Evolutionary conservation across 2,113 vertebrate species (phyloP).

Genomic region (Falcunculus frontatus): DNA sequence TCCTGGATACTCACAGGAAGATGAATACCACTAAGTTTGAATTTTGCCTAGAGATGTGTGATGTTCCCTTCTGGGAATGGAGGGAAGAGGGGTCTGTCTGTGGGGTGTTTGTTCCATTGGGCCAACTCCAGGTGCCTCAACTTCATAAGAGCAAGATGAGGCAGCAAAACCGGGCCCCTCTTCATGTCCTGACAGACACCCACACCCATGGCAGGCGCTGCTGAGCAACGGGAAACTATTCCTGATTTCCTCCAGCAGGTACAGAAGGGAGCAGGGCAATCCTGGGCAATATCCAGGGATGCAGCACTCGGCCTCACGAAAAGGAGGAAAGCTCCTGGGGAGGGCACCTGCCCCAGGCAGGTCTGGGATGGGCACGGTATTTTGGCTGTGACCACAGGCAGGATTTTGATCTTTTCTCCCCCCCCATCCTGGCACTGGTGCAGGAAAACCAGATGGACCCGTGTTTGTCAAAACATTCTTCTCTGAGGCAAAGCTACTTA

Average conservation of each 20-base stretch:
- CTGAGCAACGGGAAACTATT: neutral
- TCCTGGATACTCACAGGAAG: neutral
- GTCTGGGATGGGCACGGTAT: neutral
- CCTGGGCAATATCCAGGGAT: neutral
- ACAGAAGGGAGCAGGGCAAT: neutral
- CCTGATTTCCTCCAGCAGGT: neutral
- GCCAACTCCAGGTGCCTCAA: neutral
- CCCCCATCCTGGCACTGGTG: neutral
- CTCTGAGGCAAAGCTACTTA: neutral
- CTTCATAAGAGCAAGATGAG: neutral
- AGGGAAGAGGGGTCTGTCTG: neutral
- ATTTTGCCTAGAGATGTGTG: neutral
- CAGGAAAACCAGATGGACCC: neutral
- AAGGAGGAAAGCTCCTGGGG: neutral
- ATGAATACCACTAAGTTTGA: neutral
- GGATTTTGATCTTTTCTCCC: neutral
- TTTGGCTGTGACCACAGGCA: neutral
- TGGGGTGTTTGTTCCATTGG: rapidly evolving
- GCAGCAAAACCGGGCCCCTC: rapidly evolving
- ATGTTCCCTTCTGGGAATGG: neutral
- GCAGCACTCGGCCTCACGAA: neutral
- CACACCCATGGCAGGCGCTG: rapidly evolving
- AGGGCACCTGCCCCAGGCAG: neutral
- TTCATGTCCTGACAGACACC: neutral
- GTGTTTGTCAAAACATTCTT: neutral